Evolutionary conservation across 2,797 vertebrate genomes (phyloP).

Genomic region (Xiphorhynchus erythropygius): DNA sequence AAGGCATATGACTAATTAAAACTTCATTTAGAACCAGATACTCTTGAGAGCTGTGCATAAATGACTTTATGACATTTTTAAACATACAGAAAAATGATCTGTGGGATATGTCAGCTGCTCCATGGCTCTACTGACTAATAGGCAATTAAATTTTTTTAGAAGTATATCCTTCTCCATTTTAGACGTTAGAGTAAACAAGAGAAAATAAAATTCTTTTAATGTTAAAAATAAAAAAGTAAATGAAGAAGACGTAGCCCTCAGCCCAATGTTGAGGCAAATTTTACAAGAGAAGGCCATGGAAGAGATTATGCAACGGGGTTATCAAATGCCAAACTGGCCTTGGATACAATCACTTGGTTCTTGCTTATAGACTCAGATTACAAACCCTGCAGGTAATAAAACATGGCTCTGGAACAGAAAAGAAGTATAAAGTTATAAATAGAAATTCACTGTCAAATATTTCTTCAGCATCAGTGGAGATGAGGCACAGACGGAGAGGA

Average conservation of each 20-base stretch:
- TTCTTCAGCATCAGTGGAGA: constrained; percentile 35
- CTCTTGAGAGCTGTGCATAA: constrained; percentile 23
- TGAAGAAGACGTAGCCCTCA: not conserved
- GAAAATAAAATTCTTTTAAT: not conserved
- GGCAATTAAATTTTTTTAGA: not conserved
- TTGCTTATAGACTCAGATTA: not conserved
- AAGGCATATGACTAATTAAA: constrained; percentile 47
- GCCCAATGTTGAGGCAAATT: not conserved
- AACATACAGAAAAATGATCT: constrained; percentile 26
- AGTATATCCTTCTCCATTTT: not conserved
- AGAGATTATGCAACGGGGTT: not conserved
- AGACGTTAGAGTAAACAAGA: not conserved
- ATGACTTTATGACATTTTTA: constrained; percentile 48
- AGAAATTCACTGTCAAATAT: constrained; percentile 49
- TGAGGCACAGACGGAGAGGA: constrained; percentile 20
- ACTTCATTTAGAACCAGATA: constrained; percentile 42
- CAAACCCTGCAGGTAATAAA: constrained; percentile 24
- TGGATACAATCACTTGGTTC: not conserved
- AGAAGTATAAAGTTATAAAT: constrained; percentile 41
- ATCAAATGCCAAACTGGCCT: not conserved
- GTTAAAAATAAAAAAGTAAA: not conserved
- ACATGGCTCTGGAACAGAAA: not conserved
- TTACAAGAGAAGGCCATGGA: not conserved
- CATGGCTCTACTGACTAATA: not conserved
- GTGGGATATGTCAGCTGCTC: not conserved